Evolutionary conservation across 2,888 invertebrate species (phyloP).

Genomic region (Caenorhabditis sp.): DNA sequence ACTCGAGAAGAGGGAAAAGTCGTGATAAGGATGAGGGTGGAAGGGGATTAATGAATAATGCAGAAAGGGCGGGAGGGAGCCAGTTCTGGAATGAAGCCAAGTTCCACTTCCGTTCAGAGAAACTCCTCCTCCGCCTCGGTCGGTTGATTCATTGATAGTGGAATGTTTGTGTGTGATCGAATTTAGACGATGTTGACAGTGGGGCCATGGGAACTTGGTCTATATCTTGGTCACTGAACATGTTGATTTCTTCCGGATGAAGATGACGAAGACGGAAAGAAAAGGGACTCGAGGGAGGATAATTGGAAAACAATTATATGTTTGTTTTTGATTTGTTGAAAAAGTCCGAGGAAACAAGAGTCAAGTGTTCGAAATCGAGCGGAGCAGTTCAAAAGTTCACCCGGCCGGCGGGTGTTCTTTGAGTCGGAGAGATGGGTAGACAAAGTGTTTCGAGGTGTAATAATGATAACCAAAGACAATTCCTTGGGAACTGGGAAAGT

Average conservation of each 20-base stretch:
- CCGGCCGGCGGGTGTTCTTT: no score
- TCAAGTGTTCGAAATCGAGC: no score
- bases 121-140: not conserved
- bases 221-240: not conserved
- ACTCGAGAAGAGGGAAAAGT: no score
- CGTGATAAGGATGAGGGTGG: constrained; percentile 9
- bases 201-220: not conserved
- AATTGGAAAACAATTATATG: not conserved
- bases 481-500: no score
- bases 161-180: not conserved
- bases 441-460: no score
- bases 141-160: not conserved
- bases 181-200: constrained; percentile 1
- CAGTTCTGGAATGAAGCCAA: constrained; percentile 1
- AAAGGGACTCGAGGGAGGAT: not conserved
- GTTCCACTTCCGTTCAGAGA: constrained; percentile 12
- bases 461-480: no score
- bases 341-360: no score
- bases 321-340: no score
- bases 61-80: no score
- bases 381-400: no score
- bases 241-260: not conserved
- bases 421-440: no score
- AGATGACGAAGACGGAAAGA: not conserved
- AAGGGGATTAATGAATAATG: constrained; percentile 17